Percentiles rank a stretch among this genome's conserved stretches.
Evolutionary conservation across 2,113 vertebrate species (phyloP).

Genomic region (Carassius gibelio): DNA sequence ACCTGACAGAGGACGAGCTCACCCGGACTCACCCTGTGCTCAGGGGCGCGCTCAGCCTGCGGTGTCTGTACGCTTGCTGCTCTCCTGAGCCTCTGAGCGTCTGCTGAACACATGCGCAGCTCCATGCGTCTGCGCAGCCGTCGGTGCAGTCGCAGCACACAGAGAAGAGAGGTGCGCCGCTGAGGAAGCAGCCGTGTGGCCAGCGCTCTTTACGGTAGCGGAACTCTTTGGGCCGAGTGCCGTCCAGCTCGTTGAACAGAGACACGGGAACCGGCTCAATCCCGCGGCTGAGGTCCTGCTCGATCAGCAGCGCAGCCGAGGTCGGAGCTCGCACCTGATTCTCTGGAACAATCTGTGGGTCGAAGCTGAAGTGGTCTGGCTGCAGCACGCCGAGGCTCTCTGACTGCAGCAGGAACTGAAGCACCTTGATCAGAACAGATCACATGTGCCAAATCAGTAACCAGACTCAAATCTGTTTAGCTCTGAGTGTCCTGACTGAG

Average conservation of each 20-base stretch:
- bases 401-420: slow-evolving; percentile 81
- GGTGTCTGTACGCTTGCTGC: slow-evolving; percentile 77
- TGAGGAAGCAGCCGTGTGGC: slow-evolving; percentile 87
- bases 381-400: slow-evolving; percentile 80
- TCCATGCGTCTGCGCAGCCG: slow-evolving; percentile 78
- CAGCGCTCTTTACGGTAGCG: slow-evolving; percentile 87
- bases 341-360: slow-evolving; percentile 77
- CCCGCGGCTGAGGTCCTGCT: slow-evolving; percentile 86
- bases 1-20: slow-evolving; percentile 63
- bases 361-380: slow-evolving; percentile 90
- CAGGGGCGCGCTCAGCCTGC: slow-evolving; percentile 77
- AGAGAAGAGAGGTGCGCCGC: slow-evolving; percentile 73
- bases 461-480: too few species aligned
- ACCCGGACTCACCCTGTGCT: slow-evolving; percentile 79
- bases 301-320: slow-evolving; percentile 67
- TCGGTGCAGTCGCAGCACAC: slow-evolving; percentile 87
- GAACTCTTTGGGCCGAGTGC: slow-evolving; percentile 76
- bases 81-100: slow-evolving; percentile 66
- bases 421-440: slow-evolving; percentile 63
- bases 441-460: too few species aligned
- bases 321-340: slow-evolving; percentile 60
- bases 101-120: slow-evolving; percentile 83
- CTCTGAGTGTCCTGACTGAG: too few species aligned
- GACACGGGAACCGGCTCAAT: slow-evolving; percentile 82
- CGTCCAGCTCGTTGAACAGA: slow-evolving; percentile 77